Conservation (phyloP, 2,113 vertebrate species). For the Cardinalis cardinalis region DNA sequence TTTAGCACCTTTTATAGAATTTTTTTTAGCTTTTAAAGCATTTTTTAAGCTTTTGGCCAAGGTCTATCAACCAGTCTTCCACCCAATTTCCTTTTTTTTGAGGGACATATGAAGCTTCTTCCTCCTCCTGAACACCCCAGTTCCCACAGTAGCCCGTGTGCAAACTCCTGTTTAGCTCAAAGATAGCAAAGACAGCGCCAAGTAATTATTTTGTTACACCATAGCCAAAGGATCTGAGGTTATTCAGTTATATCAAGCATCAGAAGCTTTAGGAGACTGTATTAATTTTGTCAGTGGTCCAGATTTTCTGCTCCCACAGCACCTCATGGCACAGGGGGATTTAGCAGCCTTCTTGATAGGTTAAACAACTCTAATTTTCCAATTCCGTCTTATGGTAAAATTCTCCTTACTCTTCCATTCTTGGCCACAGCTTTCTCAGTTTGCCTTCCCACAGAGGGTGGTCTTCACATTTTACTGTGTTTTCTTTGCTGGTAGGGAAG, state of each 20-base stretch:
- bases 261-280: neutral
- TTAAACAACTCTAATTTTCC: neutral
- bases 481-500: neutral
- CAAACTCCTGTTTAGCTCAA: neutral
- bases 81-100: neutral
- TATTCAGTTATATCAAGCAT: neutral
- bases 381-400: neutral
- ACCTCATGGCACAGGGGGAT: neutral
- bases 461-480: neutral
- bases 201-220: neutral
- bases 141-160: neutral
- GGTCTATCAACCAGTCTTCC: neutral
- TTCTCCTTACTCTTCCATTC: neutral
- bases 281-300: neutral
- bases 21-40: too few relatives aligned
- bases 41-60: neutral
- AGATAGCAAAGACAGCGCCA: neutral
- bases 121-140: neutral
- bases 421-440: neutral
- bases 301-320: accelerated
- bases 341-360: neutral
- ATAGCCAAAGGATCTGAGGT: neutral
- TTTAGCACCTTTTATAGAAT: neutral
- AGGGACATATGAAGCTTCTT: neutral
- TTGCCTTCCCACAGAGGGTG: accelerated